Conservation (phyloP, 2,113 vertebrate genomes). For the Caranx melampygus region DNA sequence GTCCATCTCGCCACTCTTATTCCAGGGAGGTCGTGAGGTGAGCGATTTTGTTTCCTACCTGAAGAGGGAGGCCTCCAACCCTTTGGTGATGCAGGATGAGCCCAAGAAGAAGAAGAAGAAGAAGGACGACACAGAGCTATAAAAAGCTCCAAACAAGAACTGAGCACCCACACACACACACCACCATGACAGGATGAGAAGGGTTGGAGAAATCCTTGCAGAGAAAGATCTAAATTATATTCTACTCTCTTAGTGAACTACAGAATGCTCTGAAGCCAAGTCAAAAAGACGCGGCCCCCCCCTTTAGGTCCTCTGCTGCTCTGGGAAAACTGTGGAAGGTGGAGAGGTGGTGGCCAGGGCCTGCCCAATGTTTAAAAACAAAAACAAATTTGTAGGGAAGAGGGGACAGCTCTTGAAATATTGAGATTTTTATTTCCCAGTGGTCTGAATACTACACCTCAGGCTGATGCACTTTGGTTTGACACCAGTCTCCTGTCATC, state of each 20-base stretch:
- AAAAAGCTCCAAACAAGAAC: slow-evolving; percentile 68
- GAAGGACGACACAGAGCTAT: slow-evolving; percentile 76
- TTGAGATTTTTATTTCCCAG: slow-evolving; percentile 70
- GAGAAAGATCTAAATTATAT: slow-evolving; percentile 82
- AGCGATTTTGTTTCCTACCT: slow-evolving; percentile 95
- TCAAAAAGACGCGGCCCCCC: slow-evolving; percentile 60
- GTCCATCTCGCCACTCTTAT: not conserved
- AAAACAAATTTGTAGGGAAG: slow-evolving; percentile 68
- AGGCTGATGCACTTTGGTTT: slow-evolving; percentile 81
- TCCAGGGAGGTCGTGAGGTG: slow-evolving; percentile 95
- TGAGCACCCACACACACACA: not conserved
- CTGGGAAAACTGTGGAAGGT: slow-evolving; percentile 75
- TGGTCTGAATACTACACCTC: slow-evolving; percentile 71
- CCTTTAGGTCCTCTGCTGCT: slow-evolving; percentile 72
- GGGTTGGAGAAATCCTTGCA: slow-evolving; percentile 52
- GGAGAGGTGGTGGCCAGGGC: slow-evolving; percentile 73
- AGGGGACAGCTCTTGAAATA: slow-evolving; percentile 72
- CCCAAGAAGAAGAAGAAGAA: slow-evolving; percentile 93
- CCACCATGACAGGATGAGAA: slow-evolving; percentile 30
- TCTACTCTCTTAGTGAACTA: slow-evolving; percentile 81
- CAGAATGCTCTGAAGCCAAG: slow-evolving; percentile 80
- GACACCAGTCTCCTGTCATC: slow-evolving; percentile 72
- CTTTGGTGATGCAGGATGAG: slow-evolving; percentile 89
- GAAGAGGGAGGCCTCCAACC: slow-evolving; percentile 92
- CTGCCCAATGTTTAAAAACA: slow-evolving; percentile 63